phyloP scores from a whole-genome alignment of 2,113 vertebrate genomes.

The Xerus inauris region DNA sequence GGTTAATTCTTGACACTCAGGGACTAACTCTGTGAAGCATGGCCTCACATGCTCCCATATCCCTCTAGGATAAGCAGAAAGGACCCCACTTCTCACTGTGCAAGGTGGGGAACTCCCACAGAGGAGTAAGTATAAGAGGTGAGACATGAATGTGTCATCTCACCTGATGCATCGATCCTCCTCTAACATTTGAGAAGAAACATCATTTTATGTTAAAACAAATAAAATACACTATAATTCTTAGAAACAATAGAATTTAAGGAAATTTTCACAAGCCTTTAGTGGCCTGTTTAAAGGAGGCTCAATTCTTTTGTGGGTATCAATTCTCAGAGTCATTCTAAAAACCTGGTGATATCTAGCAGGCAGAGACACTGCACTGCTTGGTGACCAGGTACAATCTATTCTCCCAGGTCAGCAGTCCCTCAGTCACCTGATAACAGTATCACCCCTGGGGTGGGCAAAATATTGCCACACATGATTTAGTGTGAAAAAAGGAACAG shows the following conservation, averaged over 20 bases:
- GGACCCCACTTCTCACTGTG: neutral
- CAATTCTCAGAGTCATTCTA: neutral
- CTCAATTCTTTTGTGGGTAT: neutral
- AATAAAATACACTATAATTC: neutral
- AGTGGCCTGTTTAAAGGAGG: neutral
- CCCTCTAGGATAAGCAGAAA: neutral
- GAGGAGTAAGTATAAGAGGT: too few species aligned
- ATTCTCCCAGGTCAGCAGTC: neutral
- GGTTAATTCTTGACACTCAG: neutral
- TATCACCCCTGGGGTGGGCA: fast-evolving
- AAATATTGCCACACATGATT: neutral
- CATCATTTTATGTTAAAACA: neutral
- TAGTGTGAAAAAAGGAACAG: neutral
- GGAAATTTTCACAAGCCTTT: constrained; percentile 33
- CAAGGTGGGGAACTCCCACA: too few species aligned
- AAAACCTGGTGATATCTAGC: neutral
- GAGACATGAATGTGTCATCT: neutral
- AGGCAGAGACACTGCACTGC: neutral
- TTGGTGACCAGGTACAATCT: neutral
- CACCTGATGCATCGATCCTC: neutral
- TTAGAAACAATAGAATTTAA: neutral
- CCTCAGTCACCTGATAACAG: neutral
- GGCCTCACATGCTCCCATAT: neutral
- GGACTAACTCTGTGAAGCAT: neutral
- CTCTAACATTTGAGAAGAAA: neutral